A percentile compares a stretch with the other conserved stretches of the same genome.
Evolutionary conservation across 2,888 invertebrate genomes (phyloP).

Genomic region (Odontothrips loti): DNA sequence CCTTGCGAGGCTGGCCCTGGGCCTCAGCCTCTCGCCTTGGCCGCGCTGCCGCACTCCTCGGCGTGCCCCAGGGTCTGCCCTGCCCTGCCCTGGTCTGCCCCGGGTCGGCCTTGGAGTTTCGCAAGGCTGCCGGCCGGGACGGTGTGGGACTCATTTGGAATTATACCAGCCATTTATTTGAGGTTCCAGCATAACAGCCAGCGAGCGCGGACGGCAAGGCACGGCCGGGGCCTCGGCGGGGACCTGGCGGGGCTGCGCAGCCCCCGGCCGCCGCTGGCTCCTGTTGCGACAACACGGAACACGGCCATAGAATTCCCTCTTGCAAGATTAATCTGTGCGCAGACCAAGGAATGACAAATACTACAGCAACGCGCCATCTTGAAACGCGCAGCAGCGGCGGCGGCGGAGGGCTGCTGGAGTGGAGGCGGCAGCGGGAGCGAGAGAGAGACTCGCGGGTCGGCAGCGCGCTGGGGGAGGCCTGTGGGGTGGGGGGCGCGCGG

Average conservation of each 20-base stretch:
- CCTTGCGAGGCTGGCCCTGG: neutral
- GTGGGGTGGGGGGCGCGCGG: neutral
- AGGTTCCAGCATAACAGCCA: conserved; percentile 12
- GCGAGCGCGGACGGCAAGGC: no score
- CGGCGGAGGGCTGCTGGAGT: neutral
- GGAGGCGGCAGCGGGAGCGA: neutral
- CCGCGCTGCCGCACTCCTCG: no score
- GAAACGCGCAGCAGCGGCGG: conserved; percentile 2
- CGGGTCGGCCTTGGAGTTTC: neutral
- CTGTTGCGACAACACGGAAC: conserved; percentile 5
- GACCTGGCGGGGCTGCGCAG: neutral
- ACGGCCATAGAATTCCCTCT: conserved; percentile 24
- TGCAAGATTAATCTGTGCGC: conserved; percentile 23
- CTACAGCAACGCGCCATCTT: neutral
- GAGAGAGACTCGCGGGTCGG: neutral
- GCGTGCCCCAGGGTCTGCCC: neutral
- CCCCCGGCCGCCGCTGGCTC: neutral
- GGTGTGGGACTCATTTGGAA: conserved; percentile 16
- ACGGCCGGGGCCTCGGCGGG: no score
- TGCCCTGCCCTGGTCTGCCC: neutral
- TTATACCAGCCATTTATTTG: conserved; percentile 25
- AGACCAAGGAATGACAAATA: conserved; percentile 21
- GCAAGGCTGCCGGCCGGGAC: neutral
- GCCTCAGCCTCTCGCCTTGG: neutral
- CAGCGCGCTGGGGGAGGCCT: neutral